Evolutionary conservation across 2,797 vertebrate species (phyloP), one percentile per base, ranked within the genome.

Genomic region (Falco cherrug): DNA sequence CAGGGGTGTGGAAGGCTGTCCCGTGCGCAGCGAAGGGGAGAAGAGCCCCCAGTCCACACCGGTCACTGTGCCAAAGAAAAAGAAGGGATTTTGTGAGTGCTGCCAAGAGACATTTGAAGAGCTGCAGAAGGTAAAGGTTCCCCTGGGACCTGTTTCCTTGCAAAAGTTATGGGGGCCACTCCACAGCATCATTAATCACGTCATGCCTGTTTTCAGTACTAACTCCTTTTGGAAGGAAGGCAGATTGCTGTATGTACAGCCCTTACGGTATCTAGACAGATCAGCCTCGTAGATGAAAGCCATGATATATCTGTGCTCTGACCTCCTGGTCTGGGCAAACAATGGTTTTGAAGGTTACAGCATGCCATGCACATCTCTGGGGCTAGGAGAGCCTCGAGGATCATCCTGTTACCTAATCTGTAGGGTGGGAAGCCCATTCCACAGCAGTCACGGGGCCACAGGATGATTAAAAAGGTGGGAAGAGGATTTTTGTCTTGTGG

Each of bases 81-180:
- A 68, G 96, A 97, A 75, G 31, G 97, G 98, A 2, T 99, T 98
- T 89, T 99, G 99, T 31, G 99, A 99, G 97, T 99, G 98, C 97
- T 99, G 99, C 93, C 98, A 97, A 13, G 97, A 98, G 64, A 90
- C 98, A 65, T 99, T 98, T 45, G 96, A 96, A 45, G 98, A 98
- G 87, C 97, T 99, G 90, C 97, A 98, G 3, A 93, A 97, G 98
- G 98, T 99, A 89, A 96, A 95, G 22, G 68, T 12, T 94, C 28
- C 28, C 20, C 50, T 65, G 79, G 54, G 41, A 67, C 4, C 50
- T 71, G 76, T 4, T 16, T 90, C 70, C 67, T 85, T 60, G 43
- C 33, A 51, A 3, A 69, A 48, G 20, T 51, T 51, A 2, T 0
- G 16, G 53, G 48, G 39, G 8, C 3, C 8, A 2, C 45, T 71